These are phyloP conservation scores for Centruroides sculpturatus DNA, from an alignment of 1,140 invertebrate species.

Conservation along the genomic window DNA sequence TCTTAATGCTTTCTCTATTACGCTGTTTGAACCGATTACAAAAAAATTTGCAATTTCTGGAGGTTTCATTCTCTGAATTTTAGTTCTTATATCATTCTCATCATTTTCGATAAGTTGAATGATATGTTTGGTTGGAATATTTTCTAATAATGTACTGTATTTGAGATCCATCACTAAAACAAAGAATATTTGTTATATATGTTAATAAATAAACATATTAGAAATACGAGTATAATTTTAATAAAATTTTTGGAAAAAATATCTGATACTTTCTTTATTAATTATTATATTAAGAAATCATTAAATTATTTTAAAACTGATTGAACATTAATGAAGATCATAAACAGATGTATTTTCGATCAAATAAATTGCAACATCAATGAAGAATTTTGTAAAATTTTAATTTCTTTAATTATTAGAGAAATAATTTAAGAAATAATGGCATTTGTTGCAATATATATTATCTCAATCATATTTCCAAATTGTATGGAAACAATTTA, in stretches of 20 bases:
- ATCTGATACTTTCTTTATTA: neutral
- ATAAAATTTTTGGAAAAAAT: neutral
- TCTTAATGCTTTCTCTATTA: slow-evolving; percentile 51
- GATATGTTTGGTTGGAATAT: slow-evolving; percentile 70
- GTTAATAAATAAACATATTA: neutral
- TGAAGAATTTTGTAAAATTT: too few species aligned
- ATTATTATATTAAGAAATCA: too few species aligned
- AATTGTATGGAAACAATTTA: too few species aligned
- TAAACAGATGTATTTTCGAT: too few species aligned
- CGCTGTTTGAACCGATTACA: slow-evolving; percentile 50
- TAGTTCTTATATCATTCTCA: slow-evolving; percentile 35
- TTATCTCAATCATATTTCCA: too few species aligned
- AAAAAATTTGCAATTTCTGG: slow-evolving; percentile 81
- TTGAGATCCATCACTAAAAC: slow-evolving; percentile 71
- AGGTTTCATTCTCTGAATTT: slow-evolving; percentile 50
- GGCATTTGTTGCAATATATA: too few species aligned
- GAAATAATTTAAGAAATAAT: too few species aligned
- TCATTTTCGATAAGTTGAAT: slow-evolving; percentile 40
- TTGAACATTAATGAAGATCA: too few species aligned
- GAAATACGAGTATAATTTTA: neutral
- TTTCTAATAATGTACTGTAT: slow-evolving; percentile 72
- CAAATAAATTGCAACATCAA: too few species aligned
- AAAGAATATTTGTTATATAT: too few species aligned
- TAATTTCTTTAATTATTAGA: too few species aligned
- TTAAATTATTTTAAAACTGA: too few species aligned